These are phyloP conservation scores for Darevskia mixta DNA, from an alignment of 2,797 vertebrate species.

Conservation along the genomic window DNA sequence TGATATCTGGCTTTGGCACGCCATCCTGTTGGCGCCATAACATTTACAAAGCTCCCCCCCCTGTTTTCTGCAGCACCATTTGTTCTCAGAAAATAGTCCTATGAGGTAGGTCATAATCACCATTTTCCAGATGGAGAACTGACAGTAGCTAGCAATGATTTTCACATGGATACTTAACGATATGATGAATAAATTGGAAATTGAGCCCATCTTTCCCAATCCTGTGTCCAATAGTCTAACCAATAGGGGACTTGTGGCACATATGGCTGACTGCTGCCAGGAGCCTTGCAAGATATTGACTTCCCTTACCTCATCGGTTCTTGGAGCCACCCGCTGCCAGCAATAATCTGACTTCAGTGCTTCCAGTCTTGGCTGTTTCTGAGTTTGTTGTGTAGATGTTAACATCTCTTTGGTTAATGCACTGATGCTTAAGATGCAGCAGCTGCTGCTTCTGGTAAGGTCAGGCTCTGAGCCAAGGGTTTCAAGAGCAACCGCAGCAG, in stretches of 20 bases:
- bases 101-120: not conserved
- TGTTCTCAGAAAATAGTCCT: slow-evolving; percentile 1
- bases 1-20: no score
- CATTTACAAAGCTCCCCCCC: not conserved
- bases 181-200: slow-evolving; percentile 8
- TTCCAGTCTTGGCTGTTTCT: slow-evolving; percentile 1
- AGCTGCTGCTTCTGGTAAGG: slow-evolving; percentile 16
- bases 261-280: not conserved
- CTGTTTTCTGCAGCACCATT: not conserved
- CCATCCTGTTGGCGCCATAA: no score
- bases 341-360: slow-evolving; percentile 13
- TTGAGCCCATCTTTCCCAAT: not conserved
- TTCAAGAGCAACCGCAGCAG: slow-evolving; percentile 22
- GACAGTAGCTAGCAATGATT: slow-evolving; percentile 14
- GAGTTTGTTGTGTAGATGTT: slow-evolving; percentile 6
- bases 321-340: slow-evolving; percentile 14
- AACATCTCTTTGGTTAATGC: slow-evolving; percentile 21
- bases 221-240: not conserved
- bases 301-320: not conserved
- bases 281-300: not conserved
- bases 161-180: not conserved
- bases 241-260: not conserved
- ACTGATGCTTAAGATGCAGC: slow-evolving; percentile 23
- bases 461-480: slow-evolving; percentile 19
- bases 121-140: slow-evolving; percentile 1